These are phyloP conservation scores for Gnathonemus echidnorhynchus DNA, from an alignment of 2,113 vertebrate species.

Conservation along the genomic window DNA sequence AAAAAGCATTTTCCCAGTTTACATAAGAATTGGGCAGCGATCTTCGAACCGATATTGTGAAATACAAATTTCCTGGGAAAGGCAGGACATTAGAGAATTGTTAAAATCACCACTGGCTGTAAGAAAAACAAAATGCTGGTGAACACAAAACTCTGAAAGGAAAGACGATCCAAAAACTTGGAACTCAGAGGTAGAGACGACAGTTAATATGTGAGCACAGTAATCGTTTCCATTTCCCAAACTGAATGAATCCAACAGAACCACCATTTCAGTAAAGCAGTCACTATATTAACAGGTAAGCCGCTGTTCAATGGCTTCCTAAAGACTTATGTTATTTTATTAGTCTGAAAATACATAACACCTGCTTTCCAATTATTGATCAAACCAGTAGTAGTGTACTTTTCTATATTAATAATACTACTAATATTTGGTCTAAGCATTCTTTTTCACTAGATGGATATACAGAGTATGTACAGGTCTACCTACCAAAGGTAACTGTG, in stretches of 20 bases:
- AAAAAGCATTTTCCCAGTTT: neutral
- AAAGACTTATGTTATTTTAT: neutral
- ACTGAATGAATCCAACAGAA: neutral
- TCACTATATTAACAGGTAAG: neutral
- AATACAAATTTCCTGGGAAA: neutral
- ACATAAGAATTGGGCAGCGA: neutral
- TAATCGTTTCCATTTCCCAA: neutral
- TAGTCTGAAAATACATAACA: neutral
- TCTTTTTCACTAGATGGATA: neutral
- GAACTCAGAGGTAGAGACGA: constrained; percentile 1
- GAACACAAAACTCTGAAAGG: neutral
- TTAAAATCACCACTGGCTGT: neutral
- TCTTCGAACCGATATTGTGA: neutral
- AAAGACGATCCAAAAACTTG: neutral
- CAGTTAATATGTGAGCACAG: neutral
- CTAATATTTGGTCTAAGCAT: constrained; percentile 7
- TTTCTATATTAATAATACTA: neutral
- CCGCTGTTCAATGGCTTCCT: neutral
- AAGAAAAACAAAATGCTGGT: neutral
- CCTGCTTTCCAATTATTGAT: neutral
- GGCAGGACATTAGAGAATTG: neutral
- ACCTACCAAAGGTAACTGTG: neutral
- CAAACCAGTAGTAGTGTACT: neutral
- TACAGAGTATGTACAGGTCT: constrained; percentile 2
- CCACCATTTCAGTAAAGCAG: neutral